Conservation (phyloP, 2,113 vertebrate genomes). For the Paramormyrops kingsleyae region DNA sequence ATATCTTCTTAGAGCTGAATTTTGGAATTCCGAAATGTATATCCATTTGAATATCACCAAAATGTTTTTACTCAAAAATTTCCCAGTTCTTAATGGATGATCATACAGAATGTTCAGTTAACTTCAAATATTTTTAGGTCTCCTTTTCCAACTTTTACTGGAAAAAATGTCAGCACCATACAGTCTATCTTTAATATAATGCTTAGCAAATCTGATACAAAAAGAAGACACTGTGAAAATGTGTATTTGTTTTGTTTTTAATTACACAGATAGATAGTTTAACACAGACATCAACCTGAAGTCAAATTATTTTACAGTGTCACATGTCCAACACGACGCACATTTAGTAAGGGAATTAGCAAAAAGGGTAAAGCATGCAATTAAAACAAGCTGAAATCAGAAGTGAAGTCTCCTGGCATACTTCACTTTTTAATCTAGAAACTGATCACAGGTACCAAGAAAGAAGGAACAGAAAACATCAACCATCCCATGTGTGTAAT, state of each 20-base stretch:
- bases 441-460: constrained; percentile 62
- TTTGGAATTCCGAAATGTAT: neutral
- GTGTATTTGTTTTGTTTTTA: constrained; percentile 75
- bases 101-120: neutral
- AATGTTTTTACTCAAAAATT: neutral
- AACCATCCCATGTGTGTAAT: constrained; percentile 61
- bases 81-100: neutral
- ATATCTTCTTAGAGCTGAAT: neutral
- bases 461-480: constrained; percentile 48
- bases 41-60: neutral
- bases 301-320: constrained; percentile 78
- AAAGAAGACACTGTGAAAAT: constrained; percentile 13
- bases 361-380: constrained; percentile 79
- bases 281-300: constrained; percentile 89
- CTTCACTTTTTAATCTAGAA: constrained; percentile 67
- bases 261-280: constrained; percentile 91
- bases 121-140: neutral
- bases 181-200: neutral
- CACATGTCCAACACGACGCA: constrained; percentile 87
- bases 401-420: constrained; percentile 72
- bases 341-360: constrained; percentile 80
- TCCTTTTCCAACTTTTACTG: neutral
- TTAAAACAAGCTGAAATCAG: constrained; percentile 65
- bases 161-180: neutral
- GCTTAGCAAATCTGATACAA: neutral